Percentiles rank a stretch among this genome's conserved stretches.
These are phyloP conservation scores for Nudaria mundana DNA, from an alignment of 2,888 invertebrate genomes.

Conservation along the genomic window DNA sequence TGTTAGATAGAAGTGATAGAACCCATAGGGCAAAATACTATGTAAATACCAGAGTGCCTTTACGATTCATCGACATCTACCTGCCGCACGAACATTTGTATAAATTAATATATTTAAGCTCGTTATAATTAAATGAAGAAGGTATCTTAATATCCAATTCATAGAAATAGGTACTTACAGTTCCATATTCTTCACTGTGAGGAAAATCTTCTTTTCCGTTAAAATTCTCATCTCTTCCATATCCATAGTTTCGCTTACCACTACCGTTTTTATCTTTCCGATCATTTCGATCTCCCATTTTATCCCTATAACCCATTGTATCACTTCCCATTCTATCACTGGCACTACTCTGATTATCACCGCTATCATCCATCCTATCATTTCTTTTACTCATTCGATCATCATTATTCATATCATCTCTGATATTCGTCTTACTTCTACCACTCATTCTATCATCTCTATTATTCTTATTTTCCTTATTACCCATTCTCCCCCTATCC, in stretches of 20 bases:
- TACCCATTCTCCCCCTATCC: slow-evolving; percentile 35
- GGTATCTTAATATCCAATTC: neutral
- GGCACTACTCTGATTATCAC: slow-evolving; percentile 26
- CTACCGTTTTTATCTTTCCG: slow-evolving; percentile 29
- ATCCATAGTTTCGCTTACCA: slow-evolving; percentile 19
- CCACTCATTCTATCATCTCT: slow-evolving; percentile 33
- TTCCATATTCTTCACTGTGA: slow-evolving; percentile 48
- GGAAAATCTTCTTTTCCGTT: slow-evolving; percentile 46
- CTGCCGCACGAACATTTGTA: too few relatives aligned
- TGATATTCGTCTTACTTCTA: slow-evolving; percentile 28
- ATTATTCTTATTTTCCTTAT: slow-evolving; percentile 34
- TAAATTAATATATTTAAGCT: too few relatives aligned
- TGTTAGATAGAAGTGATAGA: too few relatives aligned
- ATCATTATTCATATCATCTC: slow-evolving; percentile 34
- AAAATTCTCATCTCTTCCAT: slow-evolving; percentile 34
- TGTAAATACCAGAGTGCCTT: too few relatives aligned
- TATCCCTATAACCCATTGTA: slow-evolving; percentile 19
- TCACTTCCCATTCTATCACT: slow-evolving; percentile 25
- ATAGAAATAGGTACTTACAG: slow-evolving; percentile 42
- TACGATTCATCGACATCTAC: too few relatives aligned
- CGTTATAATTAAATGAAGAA: too few relatives aligned
- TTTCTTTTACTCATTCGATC: slow-evolving; percentile 25
- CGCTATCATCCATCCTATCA: slow-evolving; percentile 23
- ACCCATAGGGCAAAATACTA: too few relatives aligned
- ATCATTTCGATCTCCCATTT: slow-evolving; percentile 10